Evolutionary conservation across 2,888 invertebrate species (phyloP), one percentile per base, ranked within the genome.

Genomic region (Pimpla rufipes): DNA sequence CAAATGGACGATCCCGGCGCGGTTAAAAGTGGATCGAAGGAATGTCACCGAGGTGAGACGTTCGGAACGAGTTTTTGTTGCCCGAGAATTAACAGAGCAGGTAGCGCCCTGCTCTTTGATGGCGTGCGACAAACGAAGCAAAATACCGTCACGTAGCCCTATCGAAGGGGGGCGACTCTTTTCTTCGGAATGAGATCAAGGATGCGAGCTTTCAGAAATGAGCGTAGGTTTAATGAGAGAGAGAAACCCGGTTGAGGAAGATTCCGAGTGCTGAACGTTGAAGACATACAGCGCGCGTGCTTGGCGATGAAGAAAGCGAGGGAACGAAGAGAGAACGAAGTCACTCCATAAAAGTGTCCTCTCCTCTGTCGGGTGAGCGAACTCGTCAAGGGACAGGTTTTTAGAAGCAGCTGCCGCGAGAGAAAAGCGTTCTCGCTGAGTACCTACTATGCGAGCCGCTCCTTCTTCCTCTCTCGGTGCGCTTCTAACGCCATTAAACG

Each of bases 81-180:
- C 5, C 86, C 85, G 85, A 89, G 88, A 85, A 85, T 86, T 78
- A 85, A 83, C 78, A 64, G 37, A 59, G 57, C 59, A 16, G n/a
- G 35, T 37, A 37, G 52, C 68, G 42, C 70, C 79, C 50, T n/a
- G n/a, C 21, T 59, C 59, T 57, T 45, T 73, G 45, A 45, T 45
- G 45, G 59, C 23, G 45, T 23, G 59, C 29, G 29, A 73, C 59
- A 45, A 57, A 16, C 57, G 57, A 18, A 29, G 45, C 42, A 18
- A 59, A 73, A 73, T 73, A 18, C 42, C 71, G 13, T 73, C 71
- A 59, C 71, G 71, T 29, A 23, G 6, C 59, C 16, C 29, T 45
- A 55, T 57, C 57, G 45, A 71, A 57, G 42, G 57, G 18, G 21
- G 29, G 13, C 59, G 59, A 73, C 16, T 73, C 18, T 45, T 70